These are phyloP conservation scores for Cryptophagus acutangulus DNA, from an alignment of 2,888 invertebrate species.

Conservation along the genomic window DNA sequence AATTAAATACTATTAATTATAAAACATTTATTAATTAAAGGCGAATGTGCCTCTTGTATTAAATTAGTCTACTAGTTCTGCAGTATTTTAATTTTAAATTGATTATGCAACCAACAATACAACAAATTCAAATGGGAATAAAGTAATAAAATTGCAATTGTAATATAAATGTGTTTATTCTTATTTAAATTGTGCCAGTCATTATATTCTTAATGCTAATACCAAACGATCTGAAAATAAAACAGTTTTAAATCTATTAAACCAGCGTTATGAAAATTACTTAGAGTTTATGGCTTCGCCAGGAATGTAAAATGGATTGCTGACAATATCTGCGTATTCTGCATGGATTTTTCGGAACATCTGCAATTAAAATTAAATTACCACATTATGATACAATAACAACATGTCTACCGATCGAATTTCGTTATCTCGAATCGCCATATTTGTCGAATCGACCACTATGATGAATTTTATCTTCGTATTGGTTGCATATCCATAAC, in stretches of 20 bases:
- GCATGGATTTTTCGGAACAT: constrained; percentile 81
- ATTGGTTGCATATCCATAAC: constrained; percentile 93
- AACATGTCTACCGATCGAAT: constrained; percentile 69
- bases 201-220: constrained; percentile 63
- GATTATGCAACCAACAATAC: too few relatives aligned
- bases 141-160: too few relatives aligned
- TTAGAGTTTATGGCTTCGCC: constrained; percentile 83
- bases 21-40: too few relatives aligned
- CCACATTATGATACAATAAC: constrained; percentile 5
- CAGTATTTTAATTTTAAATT: too few relatives aligned
- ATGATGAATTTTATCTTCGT: constrained; percentile 93
- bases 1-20: too few relatives aligned
- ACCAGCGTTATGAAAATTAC: constrained; percentile 51
- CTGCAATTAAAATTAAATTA: constrained; percentile 28
- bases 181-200: too few relatives aligned
- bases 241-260: constrained; percentile 12
- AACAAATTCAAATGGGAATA: too few relatives aligned
- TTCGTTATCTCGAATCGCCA: constrained; percentile 86
- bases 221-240: constrained; percentile 59
- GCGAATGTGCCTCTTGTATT: too few relatives aligned
- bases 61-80: too few relatives aligned
- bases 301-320: constrained; percentile 95
- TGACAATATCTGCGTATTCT: constrained; percentile 89
- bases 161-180: too few relatives aligned
- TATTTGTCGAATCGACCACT: constrained; percentile 85